Conservation (phyloP, 2,888 invertebrate genomes). For the Drosophila fulvimacula region DNA sequence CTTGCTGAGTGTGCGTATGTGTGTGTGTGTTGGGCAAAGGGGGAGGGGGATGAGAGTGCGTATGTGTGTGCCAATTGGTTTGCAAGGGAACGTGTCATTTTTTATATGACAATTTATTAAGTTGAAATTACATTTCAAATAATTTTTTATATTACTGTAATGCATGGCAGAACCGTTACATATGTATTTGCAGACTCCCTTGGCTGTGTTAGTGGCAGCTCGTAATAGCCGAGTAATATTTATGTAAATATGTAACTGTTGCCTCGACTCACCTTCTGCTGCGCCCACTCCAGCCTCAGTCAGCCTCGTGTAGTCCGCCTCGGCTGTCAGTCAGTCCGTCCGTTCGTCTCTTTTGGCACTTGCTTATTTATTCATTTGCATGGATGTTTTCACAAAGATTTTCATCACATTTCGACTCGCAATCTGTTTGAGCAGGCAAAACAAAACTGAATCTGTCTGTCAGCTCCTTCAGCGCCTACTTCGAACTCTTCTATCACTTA, state of each 20-base stretch:
- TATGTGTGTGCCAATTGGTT: conserved; percentile 15
- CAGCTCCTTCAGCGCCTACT: background rate
- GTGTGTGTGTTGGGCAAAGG: conserved; percentile 3
- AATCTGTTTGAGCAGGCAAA: conserved; percentile 13
- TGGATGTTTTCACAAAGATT: conserved; percentile 74
- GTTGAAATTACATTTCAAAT: conserved; percentile 78
- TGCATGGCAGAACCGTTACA: conserved; percentile 39
- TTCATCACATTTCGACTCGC: conserved; percentile 61
- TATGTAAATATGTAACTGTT: conserved; percentile 71
- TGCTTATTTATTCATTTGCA: conserved; percentile 76
- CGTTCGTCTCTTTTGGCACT: conserved; percentile 49
- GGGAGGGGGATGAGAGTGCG: conserved; percentile 5
- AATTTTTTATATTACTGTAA: conserved; percentile 76
- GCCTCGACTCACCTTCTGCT: conserved; percentile 18
- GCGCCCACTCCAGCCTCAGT: background rate
- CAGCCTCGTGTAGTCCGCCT: conserved; percentile 1
- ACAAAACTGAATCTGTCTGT: background rate
- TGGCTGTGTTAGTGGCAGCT: conserved; percentile 38
- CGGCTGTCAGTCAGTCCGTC: conserved; percentile 63
- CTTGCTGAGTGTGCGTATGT: conserved; percentile 6
- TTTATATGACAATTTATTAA: conserved; percentile 72
- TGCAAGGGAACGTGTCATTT: conserved; percentile 17
- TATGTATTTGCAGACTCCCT: background rate
- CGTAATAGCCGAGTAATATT: conserved; percentile 74
- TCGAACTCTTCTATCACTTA: background rate